Percentiles rank a stretch among this genome's conserved stretches.
Evolutionary conservation across 2,888 invertebrate genomes (phyloP).

Genomic region (Embidobia sp.): DNA sequence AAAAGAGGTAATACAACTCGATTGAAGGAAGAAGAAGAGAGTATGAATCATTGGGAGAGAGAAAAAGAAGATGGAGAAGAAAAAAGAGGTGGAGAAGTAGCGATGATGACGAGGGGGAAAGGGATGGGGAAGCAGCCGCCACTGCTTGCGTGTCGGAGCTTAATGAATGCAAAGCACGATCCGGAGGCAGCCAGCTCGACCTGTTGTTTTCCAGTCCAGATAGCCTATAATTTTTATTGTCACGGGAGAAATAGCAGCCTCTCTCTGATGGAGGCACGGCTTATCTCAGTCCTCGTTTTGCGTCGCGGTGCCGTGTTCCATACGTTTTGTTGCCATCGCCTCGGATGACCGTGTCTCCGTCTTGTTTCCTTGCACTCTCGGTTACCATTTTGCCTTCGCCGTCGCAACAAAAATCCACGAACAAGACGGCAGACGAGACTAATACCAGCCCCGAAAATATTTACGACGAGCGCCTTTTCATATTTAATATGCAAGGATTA

Average conservation of each 20-base stretch:
- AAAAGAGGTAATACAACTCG: slow-evolving; percentile 55
- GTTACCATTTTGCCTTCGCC: slow-evolving; percentile 63
- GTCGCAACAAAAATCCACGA: slow-evolving; percentile 56
- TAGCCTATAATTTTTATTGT: slow-evolving; percentile 86
- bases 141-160: slow-evolving; percentile 83
- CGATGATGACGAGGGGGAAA: slow-evolving; percentile 43
- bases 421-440: slow-evolving; percentile 57
- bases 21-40: slow-evolving; percentile 44
- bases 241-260: slow-evolving; percentile 84
- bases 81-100: slow-evolving; percentile 53
- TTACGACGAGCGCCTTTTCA: slow-evolving; percentile 59
- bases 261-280: slow-evolving; percentile 81
- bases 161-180: slow-evolving; percentile 85
- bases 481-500: slow-evolving; percentile 63
- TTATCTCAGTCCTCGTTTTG: slow-evolving; percentile 80
- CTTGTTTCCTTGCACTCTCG: slow-evolving; percentile 64
- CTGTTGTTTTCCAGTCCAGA: slow-evolving; percentile 85
- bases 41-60: slow-evolving; percentile 51
- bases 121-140: slow-evolving; percentile 67
- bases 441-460: slow-evolving; percentile 57
- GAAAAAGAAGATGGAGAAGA: slow-evolving; percentile 42
- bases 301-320: slow-evolving; percentile 75
- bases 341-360: slow-evolving; percentile 68
- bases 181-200: slow-evolving; percentile 81
- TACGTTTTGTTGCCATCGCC: slow-evolving; percentile 78